These are phyloP conservation scores for Spodoptera frugiperda DNA, from an alignment of 1,140 invertebrate species.

Conservation along the genomic window DNA sequence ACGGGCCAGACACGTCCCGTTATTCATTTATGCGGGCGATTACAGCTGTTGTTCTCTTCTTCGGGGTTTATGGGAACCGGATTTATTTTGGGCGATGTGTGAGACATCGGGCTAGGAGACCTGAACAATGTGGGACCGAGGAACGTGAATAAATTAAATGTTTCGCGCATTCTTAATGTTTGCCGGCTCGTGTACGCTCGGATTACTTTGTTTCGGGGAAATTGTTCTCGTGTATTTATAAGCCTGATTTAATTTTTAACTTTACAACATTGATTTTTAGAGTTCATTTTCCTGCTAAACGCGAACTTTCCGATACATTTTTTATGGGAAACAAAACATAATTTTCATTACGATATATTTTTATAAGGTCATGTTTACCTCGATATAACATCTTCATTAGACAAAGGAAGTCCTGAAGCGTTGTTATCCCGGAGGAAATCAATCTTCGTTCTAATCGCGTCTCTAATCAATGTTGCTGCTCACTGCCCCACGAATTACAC, in stretches of 20 bases:
- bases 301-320: too few species aligned
- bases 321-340: too few species aligned
- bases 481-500: background rate
- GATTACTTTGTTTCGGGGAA: background rate
- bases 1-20: constrained; percentile 19
- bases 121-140: constrained; percentile 4
- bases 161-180: constrained; percentile 23
- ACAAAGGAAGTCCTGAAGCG: background rate
- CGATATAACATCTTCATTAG: too few species aligned
- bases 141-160: constrained; percentile 12
- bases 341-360: too few species aligned
- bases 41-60: constrained; percentile 47
- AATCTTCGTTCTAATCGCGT: background rate
- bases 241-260: too few species aligned
- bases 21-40: constrained; percentile 48
- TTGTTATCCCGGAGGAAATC: background rate
- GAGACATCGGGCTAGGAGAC: background rate
- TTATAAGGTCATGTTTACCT: background rate
- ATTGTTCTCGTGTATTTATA: too few species aligned
- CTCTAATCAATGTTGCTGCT: background rate
- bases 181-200: too few species aligned
- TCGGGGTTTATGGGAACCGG: constrained; percentile 30
- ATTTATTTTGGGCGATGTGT: constrained; percentile 36
- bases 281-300: too few species aligned
- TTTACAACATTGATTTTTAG: too few species aligned